Evolutionary conservation across 2,888 invertebrate species (phyloP), one percentile per base, ranked within the genome.

Genomic region (Limnephilus marmoratus): DNA sequence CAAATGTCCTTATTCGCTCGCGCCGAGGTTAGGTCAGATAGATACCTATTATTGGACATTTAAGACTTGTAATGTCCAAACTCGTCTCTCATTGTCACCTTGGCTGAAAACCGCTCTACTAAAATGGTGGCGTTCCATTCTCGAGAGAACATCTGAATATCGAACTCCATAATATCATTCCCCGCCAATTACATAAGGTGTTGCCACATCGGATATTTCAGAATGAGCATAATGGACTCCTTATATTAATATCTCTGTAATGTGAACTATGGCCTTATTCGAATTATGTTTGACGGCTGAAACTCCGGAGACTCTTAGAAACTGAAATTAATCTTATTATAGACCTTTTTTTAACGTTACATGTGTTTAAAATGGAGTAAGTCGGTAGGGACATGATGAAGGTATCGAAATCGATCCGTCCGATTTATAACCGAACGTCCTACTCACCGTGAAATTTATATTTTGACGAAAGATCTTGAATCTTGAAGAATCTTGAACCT

Each of bases 101-200:
- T 93, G 90, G 80, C 85, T 80, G 80, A 81, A 18, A 49, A 34
- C 90, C 49, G 45, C 90, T 81, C 37, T 49, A 89, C 89, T 29
- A 91, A 88, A 89, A 91, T 90, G 91, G 93, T 82, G 89, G 90
- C 53, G 90, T 49, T 82, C 92, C 91, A 89, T 91, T 92, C 90
- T 85, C 86, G 85, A 90, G 80, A 89, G 88, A 41, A 37, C 88
- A 81, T 90, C 86, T 90, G 68, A 91, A 91, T 81, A 91, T 91
- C 87, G 82, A 91, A 88, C 80, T 53, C 91, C 91, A 91, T 87
- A 90, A 90, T 68, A 91, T 91, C 34, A 81, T 88, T 37, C n/a
- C 49, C 49, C 82, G 53, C 91, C 87, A 45, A 88, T 87, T 91
- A 53, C 91, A 91, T 88, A 91, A 81, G 37, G 91, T 81, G 81